A percentile compares a stretch with the other conserved stretches of the same genome.
phyloP scores from a whole-genome alignment of 2,797 vertebrate species.

The Craterocephalus amniculus region DNA sequence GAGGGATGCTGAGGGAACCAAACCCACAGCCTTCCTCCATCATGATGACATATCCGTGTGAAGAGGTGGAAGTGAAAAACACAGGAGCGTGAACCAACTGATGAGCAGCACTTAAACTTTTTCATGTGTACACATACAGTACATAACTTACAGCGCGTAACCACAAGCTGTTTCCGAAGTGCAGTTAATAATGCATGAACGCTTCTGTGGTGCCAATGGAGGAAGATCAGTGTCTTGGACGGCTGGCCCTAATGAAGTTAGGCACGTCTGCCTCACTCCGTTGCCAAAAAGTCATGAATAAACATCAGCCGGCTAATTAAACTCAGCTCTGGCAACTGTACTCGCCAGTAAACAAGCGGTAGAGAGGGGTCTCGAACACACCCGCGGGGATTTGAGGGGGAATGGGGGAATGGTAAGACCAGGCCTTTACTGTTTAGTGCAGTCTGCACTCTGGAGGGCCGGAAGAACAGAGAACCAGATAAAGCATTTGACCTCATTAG shows the following conservation, averaged over 20 bases:
- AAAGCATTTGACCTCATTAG: conserved; percentile 17
- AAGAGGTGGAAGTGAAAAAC: conserved; percentile 31
- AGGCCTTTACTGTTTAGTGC: conserved; percentile 39
- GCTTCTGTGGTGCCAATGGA: conserved; percentile 50
- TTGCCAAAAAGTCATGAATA: conserved; percentile 80
- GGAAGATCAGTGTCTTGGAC: conserved; percentile 60
- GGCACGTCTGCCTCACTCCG: conserved; percentile 62
- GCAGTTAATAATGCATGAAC: conserved; percentile 77
- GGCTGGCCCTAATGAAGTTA: conserved; percentile 73
- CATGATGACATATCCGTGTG: conserved; percentile 39
- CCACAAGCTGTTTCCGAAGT: conserved; percentile 56
- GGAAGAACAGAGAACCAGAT: neutral
- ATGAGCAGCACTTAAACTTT: conserved; percentile 21
- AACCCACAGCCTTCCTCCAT: conserved; percentile 5
- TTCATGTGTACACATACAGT: neutral
- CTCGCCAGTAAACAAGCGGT: conserved; percentile 76
- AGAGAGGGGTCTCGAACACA: conserved; percentile 38
- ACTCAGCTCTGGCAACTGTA: conserved; percentile 69
- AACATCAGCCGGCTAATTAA: conserved; percentile 83
- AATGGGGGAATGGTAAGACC: conserved; percentile 48
- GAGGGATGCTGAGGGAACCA: conserved; percentile 9
- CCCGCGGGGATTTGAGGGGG: conserved; percentile 51
- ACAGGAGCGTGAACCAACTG: conserved; percentile 20
- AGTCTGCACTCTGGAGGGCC: conserved; percentile 43
- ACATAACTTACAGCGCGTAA: conserved; percentile 24